Evolutionary conservation across 2,888 invertebrate species (phyloP), one percentile per base, ranked within the genome.

Genomic region (Muscina levida): DNA sequence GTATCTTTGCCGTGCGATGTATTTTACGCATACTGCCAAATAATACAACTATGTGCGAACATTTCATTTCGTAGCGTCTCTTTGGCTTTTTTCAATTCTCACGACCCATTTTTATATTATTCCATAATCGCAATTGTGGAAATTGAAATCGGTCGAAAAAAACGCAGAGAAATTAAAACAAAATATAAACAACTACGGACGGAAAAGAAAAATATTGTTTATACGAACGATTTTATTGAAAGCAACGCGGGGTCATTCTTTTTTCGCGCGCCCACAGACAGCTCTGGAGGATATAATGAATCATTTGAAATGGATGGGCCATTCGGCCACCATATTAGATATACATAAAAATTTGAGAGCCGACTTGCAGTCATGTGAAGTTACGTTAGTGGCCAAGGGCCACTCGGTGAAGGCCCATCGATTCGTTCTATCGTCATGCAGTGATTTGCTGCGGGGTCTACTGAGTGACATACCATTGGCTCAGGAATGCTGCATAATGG

Each of bases 241-340:
- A 48, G 48, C 6, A n/a, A 44, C n/a, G n/a, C n/a, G n/a, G 10
- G 5, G 44, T n/a, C 5, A 77, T 44, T 77, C 71, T 71, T n/a
- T n/a, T n/a, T n/a, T n/a, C n/a, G n/a, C n/a, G n/a, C 31, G 8
- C 31, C 8, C 8, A 66, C 46, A 44, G n/a, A 31, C 22, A 17
- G 56, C 46, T 48, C 46, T 48, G 44, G 57, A 22, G 31, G 37
- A 56, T 39, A 85, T 70, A 72, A 87, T 87, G 89, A 90, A 90
- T 85, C 86, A 89, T 75, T 84, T 90, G 15, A 90, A 89, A 84
- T 90, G 90, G 90, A 90, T 90, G 89, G 90, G 90, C 24, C 90
- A 90, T 84, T 86, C 89, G 78, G 85, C 87, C 72, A 89, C 90
- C 46, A 87, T 90, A 68, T 87, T 90, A 82, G 90, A 90, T 75